These are phyloP conservation scores for Hucho hucho DNA, from an alignment of 2,113 vertebrate species.

Conservation along the genomic window DNA sequence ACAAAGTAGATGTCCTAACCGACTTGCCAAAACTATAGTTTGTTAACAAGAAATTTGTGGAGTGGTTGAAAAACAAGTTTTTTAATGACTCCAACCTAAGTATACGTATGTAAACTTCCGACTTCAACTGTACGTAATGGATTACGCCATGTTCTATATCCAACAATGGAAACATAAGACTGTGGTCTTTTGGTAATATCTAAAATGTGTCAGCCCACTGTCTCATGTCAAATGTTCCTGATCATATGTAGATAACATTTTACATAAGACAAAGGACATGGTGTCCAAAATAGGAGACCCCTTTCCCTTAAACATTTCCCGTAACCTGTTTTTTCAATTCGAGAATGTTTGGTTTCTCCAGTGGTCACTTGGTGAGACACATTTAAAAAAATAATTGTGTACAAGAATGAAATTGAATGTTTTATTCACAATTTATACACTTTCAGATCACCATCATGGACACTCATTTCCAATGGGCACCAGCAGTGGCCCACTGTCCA, in stretches of 20 bases:
- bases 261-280: background rate
- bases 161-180: slow-evolving; percentile 28
- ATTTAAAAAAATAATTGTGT: background rate
- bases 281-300: background rate
- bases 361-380: background rate
- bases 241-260: background rate
- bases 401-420: slow-evolving; percentile 19
- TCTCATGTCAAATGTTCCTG: background rate
- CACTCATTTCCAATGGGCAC: slow-evolving; percentile 3
- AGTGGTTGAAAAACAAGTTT: too few relatives aligned
- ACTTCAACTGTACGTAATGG: too few relatives aligned
- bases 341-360: too few relatives aligned
- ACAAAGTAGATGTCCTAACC: too few relatives aligned
- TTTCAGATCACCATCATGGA: slow-evolving; percentile 24
- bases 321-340: background rate
- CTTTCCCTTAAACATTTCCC: background rate
- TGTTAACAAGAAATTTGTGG: too few relatives aligned
- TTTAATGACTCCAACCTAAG: too few relatives aligned
- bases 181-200: slow-evolving; percentile 8
- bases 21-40: too few relatives aligned
- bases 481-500: background rate
- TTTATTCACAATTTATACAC: slow-evolving; percentile 45
- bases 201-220: background rate
- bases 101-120: too few relatives aligned
- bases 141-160: slow-evolving; percentile 15